Evolutionary conservation across 2,888 invertebrate genomes (phyloP).

Genomic region (Carcina quercana): DNA sequence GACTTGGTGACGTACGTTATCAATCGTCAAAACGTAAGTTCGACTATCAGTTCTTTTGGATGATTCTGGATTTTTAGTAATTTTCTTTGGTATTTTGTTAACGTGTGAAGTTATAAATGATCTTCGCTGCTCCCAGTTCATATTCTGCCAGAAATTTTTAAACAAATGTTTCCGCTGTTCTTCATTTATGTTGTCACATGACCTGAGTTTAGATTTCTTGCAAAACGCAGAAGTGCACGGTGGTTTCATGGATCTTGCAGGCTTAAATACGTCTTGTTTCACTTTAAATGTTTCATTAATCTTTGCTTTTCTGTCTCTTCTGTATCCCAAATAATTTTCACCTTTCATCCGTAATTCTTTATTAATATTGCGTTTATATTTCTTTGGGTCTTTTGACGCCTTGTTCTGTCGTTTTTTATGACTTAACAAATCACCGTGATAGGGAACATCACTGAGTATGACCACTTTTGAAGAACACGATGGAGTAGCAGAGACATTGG

Average conservation of each 20-base stretch:
- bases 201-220: slow-evolving; percentile 19
- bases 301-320: slow-evolving; percentile 18
- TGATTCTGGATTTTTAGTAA: slow-evolving; percentile 17
- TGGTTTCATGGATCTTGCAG: slow-evolving; percentile 17
- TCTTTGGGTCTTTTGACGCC: slow-evolving; percentile 19
- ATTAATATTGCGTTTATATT: slow-evolving; percentile 10
- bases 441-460: slow-evolving; percentile 16
- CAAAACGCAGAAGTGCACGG: slow-evolving; percentile 18
- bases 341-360: slow-evolving; percentile 18
- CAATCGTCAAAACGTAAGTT: slow-evolving; percentile 19
- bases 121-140: slow-evolving; percentile 20
- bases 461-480: slow-evolving; percentile 17
- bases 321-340: slow-evolving; percentile 17
- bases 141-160: slow-evolving; percentile 17
- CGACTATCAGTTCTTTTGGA: slow-evolving; percentile 15
- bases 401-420: slow-evolving; percentile 19
- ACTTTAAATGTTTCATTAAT: slow-evolving; percentile 17
- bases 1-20: slow-evolving; percentile 19
- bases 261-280: slow-evolving; percentile 19
- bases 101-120: slow-evolving; percentile 17
- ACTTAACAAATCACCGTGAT: slow-evolving; percentile 18
- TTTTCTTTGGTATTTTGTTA: slow-evolving; percentile 13
- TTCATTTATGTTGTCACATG: slow-evolving; percentile 19
- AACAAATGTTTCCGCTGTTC: slow-evolving; percentile 15
- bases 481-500: slow-evolving; percentile 16